Conservation (phyloP, 2,888 invertebrate species). For the Diploptera punctata region DNA sequence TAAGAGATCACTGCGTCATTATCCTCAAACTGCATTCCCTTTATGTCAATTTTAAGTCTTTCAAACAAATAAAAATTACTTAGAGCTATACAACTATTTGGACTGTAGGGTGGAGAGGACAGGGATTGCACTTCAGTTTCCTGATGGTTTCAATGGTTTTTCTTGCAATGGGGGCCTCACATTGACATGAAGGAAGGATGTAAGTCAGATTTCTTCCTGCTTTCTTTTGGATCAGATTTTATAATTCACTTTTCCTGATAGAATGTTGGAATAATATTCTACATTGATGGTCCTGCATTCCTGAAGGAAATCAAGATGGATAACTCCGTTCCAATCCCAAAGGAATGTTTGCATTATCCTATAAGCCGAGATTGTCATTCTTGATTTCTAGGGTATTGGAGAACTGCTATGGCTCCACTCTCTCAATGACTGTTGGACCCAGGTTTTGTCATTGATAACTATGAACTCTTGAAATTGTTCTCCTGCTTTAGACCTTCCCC, state of each 20-base stretch:
- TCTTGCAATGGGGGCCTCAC: neutral
- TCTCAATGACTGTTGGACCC: neutral
- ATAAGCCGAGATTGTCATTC: neutral
- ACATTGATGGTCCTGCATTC: neutral
- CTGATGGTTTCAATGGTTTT: neutral
- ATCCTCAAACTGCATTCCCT: neutral
- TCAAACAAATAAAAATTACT: too few relatives aligned
- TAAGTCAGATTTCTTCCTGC: neutral
- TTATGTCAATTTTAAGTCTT: slow-evolving; percentile 1
- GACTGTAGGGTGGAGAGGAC: neutral
- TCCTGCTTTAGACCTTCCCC: neutral
- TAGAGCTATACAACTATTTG: slow-evolving; percentile 2
- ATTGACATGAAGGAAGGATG: too few relatives aligned
- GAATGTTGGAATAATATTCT: too few relatives aligned
- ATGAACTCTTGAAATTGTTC: neutral
- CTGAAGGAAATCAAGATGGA: too few relatives aligned
- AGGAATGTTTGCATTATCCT: neutral
- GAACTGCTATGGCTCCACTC: neutral
- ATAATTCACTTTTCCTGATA: neutral
- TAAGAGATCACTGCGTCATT: neutral
- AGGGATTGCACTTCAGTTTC: neutral
- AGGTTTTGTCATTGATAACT: neutral
- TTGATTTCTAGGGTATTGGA: neutral
- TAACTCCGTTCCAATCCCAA: too few relatives aligned
- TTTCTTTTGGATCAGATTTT: neutral